Conservation (phyloP, 2,113 vertebrate genomes). For the Potamarius usumacintae region DNA sequence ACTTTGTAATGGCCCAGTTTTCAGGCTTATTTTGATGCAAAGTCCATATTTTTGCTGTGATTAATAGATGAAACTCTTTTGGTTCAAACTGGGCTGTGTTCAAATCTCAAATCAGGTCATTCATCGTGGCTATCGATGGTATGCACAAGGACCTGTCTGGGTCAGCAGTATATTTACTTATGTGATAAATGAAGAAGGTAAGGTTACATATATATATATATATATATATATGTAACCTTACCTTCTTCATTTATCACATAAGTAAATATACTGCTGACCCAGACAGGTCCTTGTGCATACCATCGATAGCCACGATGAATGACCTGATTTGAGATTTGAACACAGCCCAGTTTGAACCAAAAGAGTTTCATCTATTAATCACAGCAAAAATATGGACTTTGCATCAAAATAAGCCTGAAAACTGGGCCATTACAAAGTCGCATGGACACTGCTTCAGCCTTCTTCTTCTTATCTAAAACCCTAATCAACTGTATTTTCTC, state of each 20-base stretch:
- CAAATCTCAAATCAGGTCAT: constrained; percentile 65
- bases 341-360: constrained; percentile 65
- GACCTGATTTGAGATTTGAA: constrained; percentile 65
- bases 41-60: constrained; percentile 60
- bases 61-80: constrained; percentile 73
- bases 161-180: constrained; percentile 72
- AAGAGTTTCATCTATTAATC: constrained; percentile 73
- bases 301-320: constrained; percentile 70
- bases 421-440: constrained; percentile 15
- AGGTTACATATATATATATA: constrained; percentile 60
- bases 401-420: constrained; percentile 28
- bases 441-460: background rate
- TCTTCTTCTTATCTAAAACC: background rate
- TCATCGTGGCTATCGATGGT: constrained; percentile 70
- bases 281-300: constrained; percentile 60
- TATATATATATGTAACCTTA: constrained; percentile 61
- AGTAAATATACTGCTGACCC: constrained; percentile 72
- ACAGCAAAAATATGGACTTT: constrained; percentile 55
- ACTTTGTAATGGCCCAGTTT: constrained; percentile 23
- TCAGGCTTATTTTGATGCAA: constrained; percentile 20
- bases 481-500: background rate
- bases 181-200: constrained; percentile 68
- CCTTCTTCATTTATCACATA: constrained; percentile 68
- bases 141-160: constrained; percentile 61
- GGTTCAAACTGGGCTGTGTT: constrained; percentile 63